Evolutionary conservation across 2,113 vertebrate genomes (phyloP).

Genomic region (Antigone vipio): DNA sequence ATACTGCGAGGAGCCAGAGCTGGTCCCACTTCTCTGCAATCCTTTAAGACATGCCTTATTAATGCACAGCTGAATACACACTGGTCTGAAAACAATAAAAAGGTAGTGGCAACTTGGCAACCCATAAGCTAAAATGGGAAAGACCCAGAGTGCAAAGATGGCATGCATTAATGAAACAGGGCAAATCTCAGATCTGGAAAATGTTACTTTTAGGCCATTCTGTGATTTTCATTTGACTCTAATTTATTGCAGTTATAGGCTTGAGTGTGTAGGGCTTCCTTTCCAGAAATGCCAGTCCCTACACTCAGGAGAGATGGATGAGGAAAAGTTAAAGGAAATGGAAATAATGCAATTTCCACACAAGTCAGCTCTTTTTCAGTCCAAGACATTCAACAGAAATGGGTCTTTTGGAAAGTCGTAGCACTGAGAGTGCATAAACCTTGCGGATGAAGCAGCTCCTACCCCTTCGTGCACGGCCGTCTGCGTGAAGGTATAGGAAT

Average conservation of each 20-base stretch:
- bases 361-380: not conserved
- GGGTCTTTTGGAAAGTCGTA: not conserved
- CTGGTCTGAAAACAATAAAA: not conserved
- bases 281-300: not conserved
- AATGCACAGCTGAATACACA: not conserved
- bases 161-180: not conserved
- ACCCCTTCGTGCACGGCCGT: not conserved
- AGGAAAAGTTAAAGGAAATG: not conserved
- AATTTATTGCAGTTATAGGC: not conserved
- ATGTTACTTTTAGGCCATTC: not conserved
- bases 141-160: not conserved
- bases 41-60: not conserved
- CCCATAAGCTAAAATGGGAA: not conserved
- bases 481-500: not conserved
- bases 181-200: not conserved
- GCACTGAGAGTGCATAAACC: not conserved
- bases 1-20: not conserved
- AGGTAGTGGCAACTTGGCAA: not conserved
- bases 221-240: not conserved
- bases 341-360: not conserved
- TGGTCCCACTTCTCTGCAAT: fast-evolving
- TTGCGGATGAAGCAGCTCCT: not conserved
- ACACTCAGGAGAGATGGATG: not conserved
- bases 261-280: not conserved
- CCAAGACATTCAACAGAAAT: not conserved